Evolutionary conservation across 1,140 invertebrate species (phyloP).

Genomic region (Venturia canescens): DNA sequence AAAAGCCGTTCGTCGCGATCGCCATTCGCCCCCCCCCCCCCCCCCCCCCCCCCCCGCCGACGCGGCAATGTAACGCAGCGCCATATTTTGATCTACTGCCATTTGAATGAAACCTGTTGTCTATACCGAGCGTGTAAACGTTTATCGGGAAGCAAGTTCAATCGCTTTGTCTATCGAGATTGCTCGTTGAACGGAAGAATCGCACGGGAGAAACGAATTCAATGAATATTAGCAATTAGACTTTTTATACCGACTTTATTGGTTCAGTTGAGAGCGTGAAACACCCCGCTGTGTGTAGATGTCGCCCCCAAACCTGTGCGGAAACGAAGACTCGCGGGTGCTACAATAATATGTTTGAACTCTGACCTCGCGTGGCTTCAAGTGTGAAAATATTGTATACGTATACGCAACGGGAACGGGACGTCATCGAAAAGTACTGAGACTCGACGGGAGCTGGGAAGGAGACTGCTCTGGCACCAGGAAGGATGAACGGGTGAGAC

Average conservation of each 20-base stretch:
- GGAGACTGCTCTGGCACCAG: background rate
- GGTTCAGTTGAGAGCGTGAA: too few species aligned
- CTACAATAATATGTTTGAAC: constrained; percentile 9
- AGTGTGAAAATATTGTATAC: background rate
- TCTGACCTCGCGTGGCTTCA: constrained; percentile 3
- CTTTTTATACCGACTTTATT: background rate
- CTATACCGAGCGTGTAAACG: constrained; percentile 6
- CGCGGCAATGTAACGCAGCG: background rate
- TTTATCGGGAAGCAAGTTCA: background rate
- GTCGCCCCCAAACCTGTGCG: background rate
- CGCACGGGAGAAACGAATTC: background rate
- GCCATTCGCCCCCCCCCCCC: background rate
- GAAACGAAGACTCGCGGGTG: background rate
- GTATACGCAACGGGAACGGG: background rate
- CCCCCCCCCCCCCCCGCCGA: background rate
- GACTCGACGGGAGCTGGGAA: background rate
- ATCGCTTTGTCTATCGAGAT: background rate
- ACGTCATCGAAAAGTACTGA: background rate
- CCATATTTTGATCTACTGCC: constrained; percentile 9
- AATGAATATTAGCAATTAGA: background rate
- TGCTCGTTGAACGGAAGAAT: background rate
- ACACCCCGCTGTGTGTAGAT: background rate
- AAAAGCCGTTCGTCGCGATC: background rate
- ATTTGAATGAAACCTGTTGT: constrained; percentile 37
- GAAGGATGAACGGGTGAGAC: constrained; percentile 37